phyloP scores from a whole-genome alignment of 2,797 vertebrate species.

The Hippoglossus hippoglossus region DNA sequence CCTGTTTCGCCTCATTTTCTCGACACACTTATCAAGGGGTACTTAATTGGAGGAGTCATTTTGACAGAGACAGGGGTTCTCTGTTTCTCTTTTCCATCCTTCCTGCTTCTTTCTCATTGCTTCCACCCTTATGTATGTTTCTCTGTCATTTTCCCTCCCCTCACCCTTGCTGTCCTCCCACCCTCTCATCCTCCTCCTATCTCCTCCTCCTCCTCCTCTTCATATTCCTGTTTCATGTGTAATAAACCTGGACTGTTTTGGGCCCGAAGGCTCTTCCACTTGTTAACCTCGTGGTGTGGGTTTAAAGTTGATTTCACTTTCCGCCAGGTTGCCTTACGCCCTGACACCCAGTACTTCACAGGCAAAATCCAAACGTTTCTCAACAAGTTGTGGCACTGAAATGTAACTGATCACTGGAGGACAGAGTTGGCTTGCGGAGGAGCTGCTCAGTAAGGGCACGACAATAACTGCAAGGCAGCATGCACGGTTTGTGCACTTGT shows the following conservation, averaged over 20 bases:
- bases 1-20: slow-evolving; percentile 5
- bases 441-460: background rate
- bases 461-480: background rate
- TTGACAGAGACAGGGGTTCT: slow-evolving; percentile 12
- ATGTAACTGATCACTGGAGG: slow-evolving; percentile 1
- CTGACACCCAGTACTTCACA: slow-evolving; percentile 25
- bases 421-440: background rate
- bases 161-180: slow-evolving; percentile 13
- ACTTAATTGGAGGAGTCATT: slow-evolving; percentile 41
- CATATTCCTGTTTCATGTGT: slow-evolving; percentile 19
- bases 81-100: slow-evolving; percentile 2
- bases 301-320: slow-evolving; percentile 75
- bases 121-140: slow-evolving; percentile 2
- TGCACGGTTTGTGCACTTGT: background rate
- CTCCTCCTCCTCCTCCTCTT: slow-evolving; percentile 20
- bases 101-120: background rate
- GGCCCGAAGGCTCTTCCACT: slow-evolving; percentile 48
- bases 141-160: background rate
- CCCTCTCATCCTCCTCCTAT: slow-evolving; percentile 7
- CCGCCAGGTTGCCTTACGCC: slow-evolving; percentile 27
- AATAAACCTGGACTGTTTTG: slow-evolving; percentile 40
- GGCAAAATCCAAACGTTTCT: background rate
- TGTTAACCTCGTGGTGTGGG: slow-evolving; percentile 64
- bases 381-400: background rate
- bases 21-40: slow-evolving; percentile 19